Evolutionary conservation across 2,113 vertebrate genomes (phyloP).

Genomic region (Lates calcarifer): DNA sequence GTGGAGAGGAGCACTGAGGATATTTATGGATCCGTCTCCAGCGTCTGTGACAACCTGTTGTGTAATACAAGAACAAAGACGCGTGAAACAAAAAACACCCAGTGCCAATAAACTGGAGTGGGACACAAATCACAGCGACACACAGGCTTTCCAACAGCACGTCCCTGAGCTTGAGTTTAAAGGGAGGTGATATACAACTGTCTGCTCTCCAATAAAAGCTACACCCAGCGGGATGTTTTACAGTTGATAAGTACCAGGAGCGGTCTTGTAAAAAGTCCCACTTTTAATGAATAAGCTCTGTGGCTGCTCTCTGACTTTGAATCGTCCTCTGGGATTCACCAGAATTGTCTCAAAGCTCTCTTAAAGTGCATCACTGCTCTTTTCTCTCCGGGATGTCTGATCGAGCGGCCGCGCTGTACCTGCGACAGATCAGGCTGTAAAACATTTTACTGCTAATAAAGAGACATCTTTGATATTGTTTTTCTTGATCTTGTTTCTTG

Average conservation of each 20-base stretch:
- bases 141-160: slow-evolving; percentile 1
- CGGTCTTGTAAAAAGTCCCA: slow-evolving; percentile 51
- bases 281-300: slow-evolving; percentile 36
- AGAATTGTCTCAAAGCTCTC: background rate
- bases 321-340: slow-evolving; percentile 35
- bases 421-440: background rate
- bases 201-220: slow-evolving; percentile 45
- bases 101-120: slow-evolving; percentile 10
- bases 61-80: slow-evolving; percentile 35
- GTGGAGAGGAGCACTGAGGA: background rate
- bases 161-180: slow-evolving; percentile 52
- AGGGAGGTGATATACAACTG: slow-evolving; percentile 36
- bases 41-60: slow-evolving; percentile 12
- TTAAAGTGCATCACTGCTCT: background rate
- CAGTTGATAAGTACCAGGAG: slow-evolving; percentile 32
- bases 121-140: slow-evolving; percentile 56
- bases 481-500: slow-evolving; percentile 1
- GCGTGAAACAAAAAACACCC: background rate
- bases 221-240: slow-evolving; percentile 43
- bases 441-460: slow-evolving; percentile 33
- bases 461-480: background rate
- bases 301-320: slow-evolving; percentile 50
- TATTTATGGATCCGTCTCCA: slow-evolving; percentile 25
- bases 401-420: background rate
- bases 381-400: slow-evolving; percentile 3